A percentile compares a stretch with the other conserved stretches of the same genome.
Evolutionary conservation across 2,888 invertebrate species (phyloP).

Genomic region (Linnaemya tessellans): DNA sequence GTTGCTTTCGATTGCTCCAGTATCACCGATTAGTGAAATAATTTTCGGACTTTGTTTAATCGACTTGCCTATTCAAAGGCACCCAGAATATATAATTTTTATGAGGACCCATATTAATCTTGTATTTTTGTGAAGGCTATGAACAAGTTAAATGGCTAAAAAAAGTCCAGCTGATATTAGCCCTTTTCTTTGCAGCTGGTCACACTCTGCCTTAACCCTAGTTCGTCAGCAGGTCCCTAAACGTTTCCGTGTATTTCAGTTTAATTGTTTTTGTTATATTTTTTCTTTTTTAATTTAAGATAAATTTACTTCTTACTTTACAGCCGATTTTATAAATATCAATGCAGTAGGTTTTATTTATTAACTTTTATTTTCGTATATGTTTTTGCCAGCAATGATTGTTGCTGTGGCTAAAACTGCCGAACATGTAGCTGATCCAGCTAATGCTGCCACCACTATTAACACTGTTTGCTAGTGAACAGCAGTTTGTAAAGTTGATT

Average conservation of each 20-base stretch:
- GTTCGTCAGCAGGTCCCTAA: neutral
- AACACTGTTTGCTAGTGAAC: constrained; percentile 19
- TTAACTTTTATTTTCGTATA: neutral
- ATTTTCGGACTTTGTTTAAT: too few relatives aligned
- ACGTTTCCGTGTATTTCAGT: constrained; percentile 2
- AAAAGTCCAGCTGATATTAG: too few relatives aligned
- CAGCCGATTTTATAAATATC: constrained; percentile 52
- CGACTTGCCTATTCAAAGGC: too few relatives aligned
- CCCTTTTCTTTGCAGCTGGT: constrained; percentile 10
- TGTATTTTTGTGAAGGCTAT: too few relatives aligned
- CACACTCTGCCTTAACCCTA: neutral
- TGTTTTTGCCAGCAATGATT: neutral
- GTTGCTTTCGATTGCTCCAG: too few relatives aligned
- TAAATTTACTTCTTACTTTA: constrained; percentile 20
- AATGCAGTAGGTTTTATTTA: constrained; percentile 50
- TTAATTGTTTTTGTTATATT: constrained; percentile 8
- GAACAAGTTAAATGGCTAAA: too few relatives aligned
- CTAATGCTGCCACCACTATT: neutral
- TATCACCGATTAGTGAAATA: too few relatives aligned
- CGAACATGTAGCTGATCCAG: constrained; percentile 13
- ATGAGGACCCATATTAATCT: too few relatives aligned
- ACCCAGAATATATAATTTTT: too few relatives aligned
- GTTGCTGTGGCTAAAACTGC: neutral
- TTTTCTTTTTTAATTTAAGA: neutral
- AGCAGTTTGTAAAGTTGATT: constrained; percentile 71